Percentiles rank a stretch among this genome's conserved stretches.
Evolutionary conservation across 2,797 vertebrate genomes (phyloP).

Genomic region (Onychomys torridus): DNA sequence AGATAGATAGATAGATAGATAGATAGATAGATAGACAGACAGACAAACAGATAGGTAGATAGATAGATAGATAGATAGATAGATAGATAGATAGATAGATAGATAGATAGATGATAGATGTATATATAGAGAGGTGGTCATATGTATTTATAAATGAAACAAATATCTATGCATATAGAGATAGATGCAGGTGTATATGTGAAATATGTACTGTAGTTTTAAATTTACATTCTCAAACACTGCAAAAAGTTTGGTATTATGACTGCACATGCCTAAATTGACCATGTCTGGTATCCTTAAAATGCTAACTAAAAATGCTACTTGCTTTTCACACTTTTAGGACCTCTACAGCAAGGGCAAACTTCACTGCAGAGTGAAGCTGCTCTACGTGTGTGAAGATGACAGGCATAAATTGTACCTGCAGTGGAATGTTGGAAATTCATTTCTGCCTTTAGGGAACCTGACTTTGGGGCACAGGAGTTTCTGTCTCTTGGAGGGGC

Average conservation of each 20-base stretch:
- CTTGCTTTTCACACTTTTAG: conserved; percentile 36
- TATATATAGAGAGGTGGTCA: background rate
- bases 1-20: too few relatives aligned
- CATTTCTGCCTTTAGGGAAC: conserved; percentile 52
- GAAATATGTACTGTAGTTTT: background rate
- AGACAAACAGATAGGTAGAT: too few relatives aligned
- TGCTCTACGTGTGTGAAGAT: conserved; percentile 10
- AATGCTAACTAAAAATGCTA: background rate
- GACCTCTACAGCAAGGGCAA: conserved; percentile 43
- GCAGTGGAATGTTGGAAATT: conserved; percentile 55
- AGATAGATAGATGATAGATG: too few relatives aligned
- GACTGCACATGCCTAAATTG: background rate
- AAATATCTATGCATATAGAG: background rate
- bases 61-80: too few relatives aligned
- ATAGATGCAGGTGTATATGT: background rate
- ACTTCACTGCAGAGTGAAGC: conserved; percentile 13
- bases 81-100: too few relatives aligned
- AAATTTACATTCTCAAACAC: conserved; percentile 23
- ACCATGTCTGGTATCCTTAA: conserved; percentile 5
- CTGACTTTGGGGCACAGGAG: conserved; percentile 39
- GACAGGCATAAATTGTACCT: background rate
- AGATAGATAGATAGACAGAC: too few relatives aligned
- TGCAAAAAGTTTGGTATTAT: background rate
- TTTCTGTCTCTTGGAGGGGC: conserved; percentile 33
- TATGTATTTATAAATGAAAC: background rate